These are phyloP conservation scores for Gymnoscelis rufifasciata DNA, from an alignment of 2,888 invertebrate genomes.

Conservation along the genomic window DNA sequence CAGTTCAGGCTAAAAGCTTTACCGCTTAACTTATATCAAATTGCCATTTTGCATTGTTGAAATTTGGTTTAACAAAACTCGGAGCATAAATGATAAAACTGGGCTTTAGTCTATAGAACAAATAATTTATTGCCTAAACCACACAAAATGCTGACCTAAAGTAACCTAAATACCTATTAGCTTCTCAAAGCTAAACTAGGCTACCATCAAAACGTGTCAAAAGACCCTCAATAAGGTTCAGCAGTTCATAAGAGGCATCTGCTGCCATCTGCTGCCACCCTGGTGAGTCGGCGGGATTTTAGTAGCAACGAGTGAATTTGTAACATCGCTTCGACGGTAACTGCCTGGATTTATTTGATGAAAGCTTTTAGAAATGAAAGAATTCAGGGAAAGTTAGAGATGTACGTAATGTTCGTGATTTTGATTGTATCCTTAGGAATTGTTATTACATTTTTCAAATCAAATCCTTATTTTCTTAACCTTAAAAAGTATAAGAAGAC, in stretches of 20 bases:
- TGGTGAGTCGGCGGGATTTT: slow-evolving; percentile 9
- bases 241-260: slow-evolving; percentile 26
- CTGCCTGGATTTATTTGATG: slow-evolving; percentile 5
- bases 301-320: slow-evolving; percentile 1
- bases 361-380: not conserved
- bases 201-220: slow-evolving; percentile 25
- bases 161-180: slow-evolving; percentile 11
- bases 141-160: slow-evolving; percentile 6
- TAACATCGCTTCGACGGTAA: slow-evolving; percentile 4
- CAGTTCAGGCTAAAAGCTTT: too few species aligned
- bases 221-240: slow-evolving; percentile 31
- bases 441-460: too few species aligned
- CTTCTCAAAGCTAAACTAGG: slow-evolving; percentile 10
- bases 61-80: not conserved
- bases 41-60: too few species aligned
- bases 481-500: too few species aligned
- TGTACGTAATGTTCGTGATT: too few species aligned
- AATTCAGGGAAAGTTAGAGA: too few species aligned
- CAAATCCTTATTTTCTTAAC: too few species aligned
- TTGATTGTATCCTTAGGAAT: too few species aligned
- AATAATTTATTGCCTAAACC: too few species aligned
- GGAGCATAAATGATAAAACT: too few species aligned
- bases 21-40: too few species aligned
- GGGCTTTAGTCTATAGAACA: too few species aligned
- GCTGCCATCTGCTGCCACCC: slow-evolving; percentile 14